Base-by-base conservation (phyloP, 2,113 vertebrate genomes). In the Chaetodon trifascialis region DNA sequence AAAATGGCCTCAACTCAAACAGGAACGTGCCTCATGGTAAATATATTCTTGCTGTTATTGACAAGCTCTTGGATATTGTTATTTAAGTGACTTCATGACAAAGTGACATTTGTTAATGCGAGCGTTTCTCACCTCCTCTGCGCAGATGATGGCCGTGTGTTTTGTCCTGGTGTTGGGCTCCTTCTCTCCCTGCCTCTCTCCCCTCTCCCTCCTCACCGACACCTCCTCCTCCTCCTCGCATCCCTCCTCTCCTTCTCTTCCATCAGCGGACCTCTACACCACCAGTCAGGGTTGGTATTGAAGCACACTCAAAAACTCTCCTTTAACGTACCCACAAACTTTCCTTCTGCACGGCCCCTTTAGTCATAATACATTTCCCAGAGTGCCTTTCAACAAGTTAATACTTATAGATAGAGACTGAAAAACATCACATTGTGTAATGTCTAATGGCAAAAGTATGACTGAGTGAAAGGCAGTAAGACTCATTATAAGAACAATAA, bases 81-180 rank as follows among this genome's bases (percentile, higher is more conserved):
- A 36, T 21, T 34, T 30, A 30, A 30, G 30, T 30, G 30, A 30
- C 11, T 8, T 11, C 44, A 30, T 30, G n/a, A n/a, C n/a, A n/a
- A n/a, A n/a, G n/a, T n/a, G 9, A 6, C 5, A 40, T 30, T 30
- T 47, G 34, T 58, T 75, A 58, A 77, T 10, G 10, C 4, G 2
- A 23, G 19, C 52, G 34, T 80, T 69, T 76, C 87, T 0, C 60
- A 52, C 12, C 40, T 60, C 36, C 36, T 84, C 47, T 73, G 47
- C 79, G 62, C 95, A 99, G 98, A 97, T 99, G 94, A 95, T 98
- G 94, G 97, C 94, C 73, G 83, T 99, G 93, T 99, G 98, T 92
- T 99, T 99, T 0, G 95, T 99, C 82, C 95, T 99, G 94, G 97
- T 99, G 92, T 95, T 99, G 94, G 98, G 98, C 89, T 97, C 97